Evolutionary conservation across 2,113 vertebrate species (phyloP), one percentile per base, ranked within the genome.

Genomic region (Callocephalon fimbriatum): DNA sequence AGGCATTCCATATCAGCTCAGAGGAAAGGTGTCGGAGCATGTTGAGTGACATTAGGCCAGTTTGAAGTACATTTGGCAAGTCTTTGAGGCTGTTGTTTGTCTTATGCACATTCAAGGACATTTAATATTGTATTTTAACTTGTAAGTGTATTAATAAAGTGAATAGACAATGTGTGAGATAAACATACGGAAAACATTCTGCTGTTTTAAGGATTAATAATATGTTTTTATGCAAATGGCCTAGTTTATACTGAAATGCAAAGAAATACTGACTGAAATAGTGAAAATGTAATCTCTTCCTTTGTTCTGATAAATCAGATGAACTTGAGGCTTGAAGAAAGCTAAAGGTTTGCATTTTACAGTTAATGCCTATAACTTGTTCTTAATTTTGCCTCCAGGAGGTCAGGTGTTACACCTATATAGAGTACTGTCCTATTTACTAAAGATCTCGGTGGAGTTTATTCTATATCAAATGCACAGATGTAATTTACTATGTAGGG

Each of bases 161-260:
- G 71, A 97, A 79, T 89, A 95, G 94, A 95, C 81, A 95, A 85
- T 88, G 79, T 95, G 91, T 94, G 82, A 96, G 78, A 61, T 90
- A 97, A 97, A 95, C 81, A 97, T 86, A 83, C 61, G 59, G 81
- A 91, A 96, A 97, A 96, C 92, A 96, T 94, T 97, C 95, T 96
- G 94, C 62, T 97, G 73, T 90, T 95, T 93, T 88, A 63, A 88
- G 32, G 62, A 82, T 92, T 87, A 91, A 65, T 93, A 88, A 38
- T 91, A 90, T 72, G 74, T 56, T 94, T 89, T 78, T 78, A 78
- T 82, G 70, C 50, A 74, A 78, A 53, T 67, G 29, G 62, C 31
- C 50, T 47, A 78, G 59, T 83, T 90, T 78, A 66, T 87, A 66
- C 45, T 84, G 38, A 84, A 95, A 78, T 86, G 62, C 47, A 88